These are phyloP conservation scores for Choloepus didactylus DNA, from an alignment of 2,797 vertebrate species.

Conservation along the genomic window DNA sequence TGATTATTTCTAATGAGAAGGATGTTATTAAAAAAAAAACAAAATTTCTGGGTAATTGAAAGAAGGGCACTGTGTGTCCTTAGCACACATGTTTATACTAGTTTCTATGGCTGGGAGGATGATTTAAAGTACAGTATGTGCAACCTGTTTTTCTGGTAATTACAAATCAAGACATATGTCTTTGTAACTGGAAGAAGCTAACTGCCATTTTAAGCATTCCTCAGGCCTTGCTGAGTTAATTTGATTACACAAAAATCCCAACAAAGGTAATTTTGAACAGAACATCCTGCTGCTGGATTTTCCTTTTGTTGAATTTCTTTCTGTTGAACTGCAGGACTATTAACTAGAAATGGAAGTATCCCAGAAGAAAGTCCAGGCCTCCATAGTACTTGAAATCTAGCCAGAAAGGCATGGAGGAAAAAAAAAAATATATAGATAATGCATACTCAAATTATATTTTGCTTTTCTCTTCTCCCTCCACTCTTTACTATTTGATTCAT, in stretches of 20 bases:
- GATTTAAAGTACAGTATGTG: background rate
- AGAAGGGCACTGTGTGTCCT: background rate
- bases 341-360: background rate
- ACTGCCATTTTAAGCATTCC: constrained; percentile 22
- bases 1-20: constrained; percentile 63
- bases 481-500: background rate
- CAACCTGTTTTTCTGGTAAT: constrained; percentile 79
- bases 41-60: constrained; percentile 24
- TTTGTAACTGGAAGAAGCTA: constrained; percentile 31
- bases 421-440: background rate
- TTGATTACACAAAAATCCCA: background rate
- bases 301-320: constrained; percentile 29
- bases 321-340: background rate
- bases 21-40: background rate
- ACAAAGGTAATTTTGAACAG: constrained; percentile 29
- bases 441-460: background rate
- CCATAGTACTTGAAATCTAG: background rate
- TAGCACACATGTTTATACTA: constrained; percentile 28
- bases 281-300: background rate
- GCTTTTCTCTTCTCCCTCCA: background rate
- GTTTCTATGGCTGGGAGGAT: constrained; percentile 38
- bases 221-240: constrained; percentile 18
- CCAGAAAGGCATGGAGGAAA: background rate
- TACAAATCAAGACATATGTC: constrained; percentile 68
- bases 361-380: background rate